These are phyloP conservation scores for Heliconius hortense DNA, from an alignment of 2,888 invertebrate species.

Conservation along the genomic window DNA sequence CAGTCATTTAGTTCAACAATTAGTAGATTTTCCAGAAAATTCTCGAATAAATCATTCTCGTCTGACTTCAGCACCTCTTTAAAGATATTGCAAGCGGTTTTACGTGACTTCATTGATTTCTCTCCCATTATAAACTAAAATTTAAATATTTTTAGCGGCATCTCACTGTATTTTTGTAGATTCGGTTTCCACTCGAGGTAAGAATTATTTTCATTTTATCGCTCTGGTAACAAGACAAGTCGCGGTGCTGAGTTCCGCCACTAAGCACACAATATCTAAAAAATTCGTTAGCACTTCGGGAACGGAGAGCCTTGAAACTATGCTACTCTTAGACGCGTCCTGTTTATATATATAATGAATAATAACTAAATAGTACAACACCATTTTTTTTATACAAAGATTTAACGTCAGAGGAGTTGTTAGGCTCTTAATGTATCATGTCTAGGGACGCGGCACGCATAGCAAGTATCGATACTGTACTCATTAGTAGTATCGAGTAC, in stretches of 20 bases:
- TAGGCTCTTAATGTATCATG: too few relatives aligned
- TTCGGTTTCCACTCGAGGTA: too few relatives aligned
- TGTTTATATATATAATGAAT: too few relatives aligned
- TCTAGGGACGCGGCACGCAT: too few relatives aligned
- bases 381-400: too few relatives aligned
- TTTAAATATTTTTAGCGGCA: background rate
- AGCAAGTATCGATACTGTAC: too few relatives aligned
- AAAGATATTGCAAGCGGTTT: conserved; percentile 49
- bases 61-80: conserved; percentile 46
- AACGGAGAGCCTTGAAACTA: background rate
- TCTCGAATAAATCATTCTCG: conserved; percentile 42
- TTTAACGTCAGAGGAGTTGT: too few relatives aligned
- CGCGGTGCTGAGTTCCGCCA: background rate
- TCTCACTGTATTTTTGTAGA: too few relatives aligned
- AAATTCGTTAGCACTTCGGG: background rate
- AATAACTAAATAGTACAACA: too few relatives aligned
- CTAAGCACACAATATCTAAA: background rate
- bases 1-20: conserved; percentile 47
- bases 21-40: conserved; percentile 43
- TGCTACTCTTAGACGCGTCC: background rate
- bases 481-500: too few relatives aligned
- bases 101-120: conserved; percentile 50
- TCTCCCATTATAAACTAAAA: conserved; percentile 52
- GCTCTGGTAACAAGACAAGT: background rate
- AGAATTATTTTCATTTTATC: background rate